These are phyloP conservation scores for Drosophila watanabei DNA, from an alignment of 1,140 invertebrate genomes.

Conservation along the genomic window DNA sequence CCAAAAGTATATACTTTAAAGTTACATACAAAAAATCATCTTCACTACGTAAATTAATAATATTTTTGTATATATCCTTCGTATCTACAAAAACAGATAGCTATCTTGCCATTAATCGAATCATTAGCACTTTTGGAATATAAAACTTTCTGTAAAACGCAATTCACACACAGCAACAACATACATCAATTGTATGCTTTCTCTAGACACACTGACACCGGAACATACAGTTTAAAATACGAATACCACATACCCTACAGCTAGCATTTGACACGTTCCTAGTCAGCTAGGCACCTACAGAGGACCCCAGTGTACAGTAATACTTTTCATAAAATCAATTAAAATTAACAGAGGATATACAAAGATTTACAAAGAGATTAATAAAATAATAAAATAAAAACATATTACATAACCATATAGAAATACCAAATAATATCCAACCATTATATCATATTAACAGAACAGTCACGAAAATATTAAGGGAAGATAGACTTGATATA, in stretches of 20 bases:
- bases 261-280: conserved; percentile 56
- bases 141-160: background rate
- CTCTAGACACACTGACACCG: conserved; percentile 84
- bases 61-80: conserved; percentile 8
- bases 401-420: background rate
- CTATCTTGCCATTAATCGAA: background rate
- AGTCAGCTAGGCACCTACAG: conserved; percentile 4
- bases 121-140: background rate
- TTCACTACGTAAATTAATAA: background rate
- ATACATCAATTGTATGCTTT: conserved; percentile 53
- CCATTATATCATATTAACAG: conserved; percentile 1
- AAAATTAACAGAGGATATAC: background rate
- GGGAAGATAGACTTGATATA: conserved; percentile 1
- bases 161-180: conserved; percentile 55
- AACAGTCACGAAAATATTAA: background rate
- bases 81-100: background rate
- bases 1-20: conserved; percentile 8
- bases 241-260: conserved; percentile 85
- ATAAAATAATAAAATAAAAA: background rate
- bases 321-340: background rate
- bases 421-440: conserved; percentile 5
- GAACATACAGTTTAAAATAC: conserved; percentile 85
- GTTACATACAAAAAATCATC: conserved; percentile 1
- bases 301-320: background rate
- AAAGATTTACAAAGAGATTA: background rate